A percentile compares a stretch with the other conserved stretches of the same genome.
phyloP scores from a whole-genome alignment of 2,888 invertebrate species.

The Ryuthela nishihirai region DNA sequence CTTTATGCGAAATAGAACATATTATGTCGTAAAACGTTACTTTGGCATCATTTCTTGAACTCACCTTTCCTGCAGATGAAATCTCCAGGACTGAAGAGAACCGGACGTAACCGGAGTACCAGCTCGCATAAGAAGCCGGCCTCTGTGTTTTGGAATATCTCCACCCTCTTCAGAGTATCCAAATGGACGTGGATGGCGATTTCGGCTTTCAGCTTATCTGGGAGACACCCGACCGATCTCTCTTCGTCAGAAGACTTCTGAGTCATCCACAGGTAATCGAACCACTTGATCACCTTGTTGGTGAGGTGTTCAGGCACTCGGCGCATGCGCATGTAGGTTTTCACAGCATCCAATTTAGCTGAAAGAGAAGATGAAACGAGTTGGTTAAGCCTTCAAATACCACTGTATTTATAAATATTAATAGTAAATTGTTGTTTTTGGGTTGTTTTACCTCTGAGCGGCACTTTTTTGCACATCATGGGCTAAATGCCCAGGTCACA shows the following conservation, averaged over 20 bases:
- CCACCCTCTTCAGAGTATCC: slow-evolving; percentile 94
- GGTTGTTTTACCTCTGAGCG: no score
- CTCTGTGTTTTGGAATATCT: slow-evolving; percentile 99
- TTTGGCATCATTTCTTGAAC: no score
- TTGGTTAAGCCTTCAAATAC: not conserved
- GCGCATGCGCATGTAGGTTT: slow-evolving; percentile 97
- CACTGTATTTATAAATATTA: no score
- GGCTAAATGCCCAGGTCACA: no score
- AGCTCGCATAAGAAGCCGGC: slow-evolving; percentile 97
- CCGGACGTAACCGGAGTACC: slow-evolving; percentile 88
- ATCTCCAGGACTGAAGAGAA: slow-evolving; percentile 96
- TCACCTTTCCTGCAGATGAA: slow-evolving; percentile 98
- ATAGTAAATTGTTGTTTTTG: no score
- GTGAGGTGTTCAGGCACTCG: slow-evolving; percentile 92
- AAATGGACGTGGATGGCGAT: slow-evolving; percentile 99
- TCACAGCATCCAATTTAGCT: slow-evolving; percentile 97
- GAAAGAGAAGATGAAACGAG: slow-evolving; percentile 44
- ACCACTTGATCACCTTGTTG: slow-evolving; percentile 98
- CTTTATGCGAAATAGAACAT: no score
- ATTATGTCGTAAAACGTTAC: no score
- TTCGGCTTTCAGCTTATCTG: slow-evolving; percentile 95
- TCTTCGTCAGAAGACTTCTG: slow-evolving; percentile 98
- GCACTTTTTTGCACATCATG: no score
- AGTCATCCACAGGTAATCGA: slow-evolving; percentile 97
- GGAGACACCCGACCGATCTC: slow-evolving; percentile 88